Percentiles rank a stretch among this genome's conserved stretches.
phyloP scores from a whole-genome alignment of 2,113 vertebrate species.

The Aegotheles bennettii region DNA sequence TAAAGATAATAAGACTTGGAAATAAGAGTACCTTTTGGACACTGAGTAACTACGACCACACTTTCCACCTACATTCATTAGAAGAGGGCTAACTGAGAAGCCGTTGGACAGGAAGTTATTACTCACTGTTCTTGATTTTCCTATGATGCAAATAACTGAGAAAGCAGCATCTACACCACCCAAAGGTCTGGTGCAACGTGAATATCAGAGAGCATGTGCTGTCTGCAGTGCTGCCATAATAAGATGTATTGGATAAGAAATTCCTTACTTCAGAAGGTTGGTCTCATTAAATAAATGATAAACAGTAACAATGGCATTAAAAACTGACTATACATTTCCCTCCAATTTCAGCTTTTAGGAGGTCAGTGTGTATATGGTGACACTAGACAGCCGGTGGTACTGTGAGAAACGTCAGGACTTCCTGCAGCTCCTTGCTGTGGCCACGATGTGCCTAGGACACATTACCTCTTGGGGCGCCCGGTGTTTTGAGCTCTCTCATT shows the following conservation, averaged over 20 bases:
- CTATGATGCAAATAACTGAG: neutral
- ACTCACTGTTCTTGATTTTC: neutral
- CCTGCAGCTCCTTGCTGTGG: neutral
- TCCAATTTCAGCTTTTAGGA: neutral
- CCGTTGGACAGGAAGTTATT: neutral
- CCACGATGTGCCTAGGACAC: fast-evolving
- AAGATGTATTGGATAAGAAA: neutral
- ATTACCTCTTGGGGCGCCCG: neutral
- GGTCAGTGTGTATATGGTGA: neutral
- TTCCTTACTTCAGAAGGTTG: neutral
- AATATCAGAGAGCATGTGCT: neutral
- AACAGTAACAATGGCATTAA: neutral
- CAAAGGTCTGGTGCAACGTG: neutral
- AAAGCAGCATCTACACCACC: neutral
- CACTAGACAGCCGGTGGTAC: neutral
- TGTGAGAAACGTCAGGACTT: neutral
- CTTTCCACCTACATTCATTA: slow-evolving; percentile 10
- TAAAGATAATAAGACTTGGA: neutral
- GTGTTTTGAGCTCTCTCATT: neutral
- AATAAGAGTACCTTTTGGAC: slow-evolving; percentile 1
- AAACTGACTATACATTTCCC: neutral
- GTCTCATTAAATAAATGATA: neutral
- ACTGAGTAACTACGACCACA: slow-evolving; percentile 2
- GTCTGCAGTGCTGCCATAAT: neutral
- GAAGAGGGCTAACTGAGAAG: neutral